phyloP scores from a whole-genome alignment of 2,113 vertebrate genomes.

The Poeciliopsis retropinna region DNA sequence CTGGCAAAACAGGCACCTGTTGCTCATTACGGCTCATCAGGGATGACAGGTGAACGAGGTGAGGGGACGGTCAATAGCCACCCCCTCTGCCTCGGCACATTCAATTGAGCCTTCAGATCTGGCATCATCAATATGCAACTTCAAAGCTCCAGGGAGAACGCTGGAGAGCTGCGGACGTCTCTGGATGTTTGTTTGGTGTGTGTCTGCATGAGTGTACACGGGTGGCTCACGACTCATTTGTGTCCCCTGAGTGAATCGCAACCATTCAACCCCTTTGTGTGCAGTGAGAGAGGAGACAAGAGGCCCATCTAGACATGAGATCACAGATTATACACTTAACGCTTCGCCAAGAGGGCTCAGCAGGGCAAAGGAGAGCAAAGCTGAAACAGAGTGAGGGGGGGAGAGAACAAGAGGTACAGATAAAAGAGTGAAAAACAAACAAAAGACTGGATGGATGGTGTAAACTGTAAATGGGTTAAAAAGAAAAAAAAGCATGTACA shows the following conservation, averaged over 20 bases:
- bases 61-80: conserved; percentile 62
- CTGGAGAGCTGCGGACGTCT: conserved; percentile 43
- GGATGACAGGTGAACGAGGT: conserved; percentile 60
- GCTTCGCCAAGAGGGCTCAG: conserved; percentile 67
- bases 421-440: conserved; percentile 56
- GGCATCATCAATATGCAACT: conserved; percentile 72
- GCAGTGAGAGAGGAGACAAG: conserved; percentile 62
- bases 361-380: conserved; percentile 53
- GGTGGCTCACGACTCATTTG: conserved; percentile 74
- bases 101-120: conserved; percentile 58
- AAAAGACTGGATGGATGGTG: conserved; percentile 30
- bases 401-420: conserved; percentile 16
- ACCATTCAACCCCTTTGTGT: conserved; percentile 79
- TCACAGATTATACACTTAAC: conserved; percentile 83
- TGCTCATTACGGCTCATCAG: conserved; percentile 63
- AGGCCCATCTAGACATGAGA: conserved; percentile 79
- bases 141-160: conserved; percentile 67
- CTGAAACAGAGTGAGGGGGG: conserved; percentile 29
- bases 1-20: conserved; percentile 68
- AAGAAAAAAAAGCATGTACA: conserved; percentile 14
- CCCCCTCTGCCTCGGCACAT: conserved; percentile 48
- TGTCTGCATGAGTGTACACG: conserved; percentile 8
- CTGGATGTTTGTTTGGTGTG: conserved; percentile 30
- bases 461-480: conserved; percentile 29
- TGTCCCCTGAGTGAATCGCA: conserved; percentile 63